A percentile compares a stretch with the other conserved stretches of the same genome.
phyloP scores from a whole-genome alignment of 2,113 vertebrate species.

The Apteryx mantelli region DNA sequence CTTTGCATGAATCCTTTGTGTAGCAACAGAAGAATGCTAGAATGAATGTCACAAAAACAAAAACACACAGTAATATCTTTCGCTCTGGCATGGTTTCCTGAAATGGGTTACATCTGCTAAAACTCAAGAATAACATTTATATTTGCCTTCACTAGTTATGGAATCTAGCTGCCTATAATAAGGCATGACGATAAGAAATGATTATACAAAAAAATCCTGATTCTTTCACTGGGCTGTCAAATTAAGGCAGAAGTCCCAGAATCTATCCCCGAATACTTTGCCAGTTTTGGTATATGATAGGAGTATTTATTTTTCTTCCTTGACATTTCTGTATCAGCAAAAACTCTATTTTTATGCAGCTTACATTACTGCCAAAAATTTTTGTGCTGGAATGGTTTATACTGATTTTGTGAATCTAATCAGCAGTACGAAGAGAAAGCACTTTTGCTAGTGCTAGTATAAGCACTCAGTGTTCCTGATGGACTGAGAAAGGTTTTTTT shows the following conservation, averaged over 20 bases:
- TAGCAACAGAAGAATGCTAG: constrained; percentile 18
- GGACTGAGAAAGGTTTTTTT: background rate
- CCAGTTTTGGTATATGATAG: background rate
- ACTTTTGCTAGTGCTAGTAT: background rate
- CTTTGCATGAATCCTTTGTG: constrained; percentile 17
- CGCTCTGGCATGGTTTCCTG: background rate
- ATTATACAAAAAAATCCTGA: background rate
- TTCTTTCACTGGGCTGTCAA: background rate
- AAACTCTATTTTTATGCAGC: background rate
- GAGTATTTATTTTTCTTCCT: background rate
- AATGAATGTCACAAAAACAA: background rate
- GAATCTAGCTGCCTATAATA: background rate
- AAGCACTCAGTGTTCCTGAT: background rate
- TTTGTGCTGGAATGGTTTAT: background rate
- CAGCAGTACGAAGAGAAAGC: background rate
- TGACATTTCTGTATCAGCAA: background rate
- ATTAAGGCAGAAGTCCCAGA: background rate
- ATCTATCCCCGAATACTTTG: background rate
- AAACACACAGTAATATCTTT: background rate
- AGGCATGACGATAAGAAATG: background rate
- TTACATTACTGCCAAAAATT: background rate
- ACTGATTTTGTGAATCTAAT: background rate
- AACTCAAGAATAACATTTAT: background rate
- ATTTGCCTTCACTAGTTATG: background rate
- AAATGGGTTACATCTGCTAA: constrained; percentile 22